These are phyloP conservation scores for Xiphophorus birchmanni DNA, from an alignment of 2,797 vertebrate species.

Conservation along the genomic window DNA sequence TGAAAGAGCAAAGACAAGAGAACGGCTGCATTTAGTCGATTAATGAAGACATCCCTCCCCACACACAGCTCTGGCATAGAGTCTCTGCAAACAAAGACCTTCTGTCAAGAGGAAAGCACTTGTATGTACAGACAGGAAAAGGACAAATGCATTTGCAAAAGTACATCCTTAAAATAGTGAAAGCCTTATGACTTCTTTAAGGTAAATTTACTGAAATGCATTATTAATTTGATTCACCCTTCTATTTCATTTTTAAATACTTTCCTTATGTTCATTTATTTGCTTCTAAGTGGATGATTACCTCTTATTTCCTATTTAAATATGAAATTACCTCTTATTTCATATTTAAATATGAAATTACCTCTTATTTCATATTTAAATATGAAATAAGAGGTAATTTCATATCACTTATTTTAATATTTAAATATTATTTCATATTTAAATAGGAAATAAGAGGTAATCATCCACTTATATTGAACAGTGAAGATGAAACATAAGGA, in stretches of 20 bases:
- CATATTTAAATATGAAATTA: background rate
- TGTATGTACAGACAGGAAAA: slow-evolving; percentile 17
- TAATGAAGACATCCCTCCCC: slow-evolving; percentile 68
- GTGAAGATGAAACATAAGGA: slow-evolving; percentile 58
- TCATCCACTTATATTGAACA: slow-evolving; percentile 43
- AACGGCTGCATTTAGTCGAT: slow-evolving; percentile 55
- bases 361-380: too few species aligned
- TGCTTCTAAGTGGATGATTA: slow-evolving; percentile 58
- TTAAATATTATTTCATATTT: too few species aligned
- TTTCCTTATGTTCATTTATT: slow-evolving; percentile 32
- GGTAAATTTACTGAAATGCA: slow-evolving; percentile 33
- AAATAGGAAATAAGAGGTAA: too few species aligned
- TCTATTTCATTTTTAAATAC: slow-evolving; percentile 12
- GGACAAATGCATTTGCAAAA: slow-evolving; percentile 2
- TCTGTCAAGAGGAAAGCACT: slow-evolving; percentile 25
- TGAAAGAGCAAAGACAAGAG: slow-evolving; percentile 48
- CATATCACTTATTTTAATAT: too few species aligned
- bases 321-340: too few species aligned
- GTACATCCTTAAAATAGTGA: slow-evolving; percentile 14
- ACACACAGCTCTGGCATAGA: slow-evolving; percentile 35
- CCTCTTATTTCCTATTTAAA: slow-evolving; percentile 37
- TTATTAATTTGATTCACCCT: slow-evolving; percentile 9
- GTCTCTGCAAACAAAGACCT: slow-evolving; percentile 47
- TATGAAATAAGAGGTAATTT: too few species aligned
- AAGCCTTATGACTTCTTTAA: background rate